Percentiles rank a stretch among this genome's conserved stretches.
phyloP scores from a whole-genome alignment of 2,888 invertebrate genomes.

The Chrysotoxum bicinctum region DNA sequence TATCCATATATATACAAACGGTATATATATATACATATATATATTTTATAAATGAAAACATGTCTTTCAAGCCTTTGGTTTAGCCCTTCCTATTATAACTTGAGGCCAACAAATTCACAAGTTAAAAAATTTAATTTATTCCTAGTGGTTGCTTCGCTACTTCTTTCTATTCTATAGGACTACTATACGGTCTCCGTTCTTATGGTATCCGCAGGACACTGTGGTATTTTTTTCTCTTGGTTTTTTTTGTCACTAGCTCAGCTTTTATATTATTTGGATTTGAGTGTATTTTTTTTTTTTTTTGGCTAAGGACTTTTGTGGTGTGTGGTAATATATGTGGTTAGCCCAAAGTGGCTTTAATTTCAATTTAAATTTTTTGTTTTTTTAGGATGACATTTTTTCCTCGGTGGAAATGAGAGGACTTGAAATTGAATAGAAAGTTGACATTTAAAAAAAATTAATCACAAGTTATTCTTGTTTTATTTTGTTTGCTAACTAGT shows the following conservation, averaged over 20 bases:
- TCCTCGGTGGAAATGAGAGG: neutral
- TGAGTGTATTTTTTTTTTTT: conserved; percentile 14
- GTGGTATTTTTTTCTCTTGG: neutral
- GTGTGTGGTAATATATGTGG: conserved; percentile 28
- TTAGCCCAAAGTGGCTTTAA: conserved; percentile 33
- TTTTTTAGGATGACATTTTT: neutral
- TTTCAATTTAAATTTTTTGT: conserved; percentile 8
- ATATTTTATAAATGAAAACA: conserved; percentile 5
- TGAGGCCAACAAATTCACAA: conserved; percentile 20
- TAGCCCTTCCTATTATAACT: conserved; percentile 41
- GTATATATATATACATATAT: neutral
- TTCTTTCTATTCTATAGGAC: neutral
- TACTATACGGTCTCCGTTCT: neutral
- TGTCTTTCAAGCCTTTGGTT: conserved; percentile 27
- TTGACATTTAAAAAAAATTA: neutral
- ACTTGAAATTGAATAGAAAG: neutral
- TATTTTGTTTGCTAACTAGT: too few relatives aligned
- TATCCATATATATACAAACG: neutral
- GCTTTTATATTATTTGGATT: conserved; percentile 24
- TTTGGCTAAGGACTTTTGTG: conserved; percentile 23
- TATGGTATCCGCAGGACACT: conserved; percentile 26
- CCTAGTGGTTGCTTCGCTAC: conserved; percentile 18
- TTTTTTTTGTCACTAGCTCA: neutral
- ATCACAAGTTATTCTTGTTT: neutral
- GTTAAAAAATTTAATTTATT: conserved; percentile 43